A percentile compares a stretch with the other conserved stretches of the same genome.
These are phyloP conservation scores for Gymnoscelis rufifasciata DNA, from an alignment of 2,888 invertebrate genomes.

Conservation along the genomic window DNA sequence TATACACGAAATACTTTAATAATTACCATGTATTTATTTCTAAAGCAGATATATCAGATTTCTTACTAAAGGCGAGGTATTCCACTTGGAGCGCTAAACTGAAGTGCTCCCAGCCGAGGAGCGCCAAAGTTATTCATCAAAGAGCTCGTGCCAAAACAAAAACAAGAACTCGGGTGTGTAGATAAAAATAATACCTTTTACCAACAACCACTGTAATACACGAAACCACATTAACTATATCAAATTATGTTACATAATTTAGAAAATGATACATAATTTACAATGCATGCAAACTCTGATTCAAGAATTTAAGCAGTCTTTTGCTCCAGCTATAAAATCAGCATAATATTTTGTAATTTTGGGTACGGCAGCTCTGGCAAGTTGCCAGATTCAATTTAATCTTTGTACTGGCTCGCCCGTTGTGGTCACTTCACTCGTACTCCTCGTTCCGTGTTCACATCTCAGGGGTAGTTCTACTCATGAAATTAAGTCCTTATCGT, in stretches of 20 bases:
- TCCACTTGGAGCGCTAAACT: no score
- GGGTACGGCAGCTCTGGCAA: slow-evolving; percentile 52
- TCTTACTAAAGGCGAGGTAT: no score
- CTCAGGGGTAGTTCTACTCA: slow-evolving; percentile 37
- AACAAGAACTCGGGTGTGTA: no score
- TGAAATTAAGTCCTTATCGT: slow-evolving; percentile 49
- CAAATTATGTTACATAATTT: slow-evolving; percentile 22
- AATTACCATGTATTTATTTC: no score
- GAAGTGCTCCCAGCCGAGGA: no score
- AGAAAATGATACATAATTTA: slow-evolving; percentile 1
- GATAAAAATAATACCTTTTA: no score
- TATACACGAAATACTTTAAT: no score
- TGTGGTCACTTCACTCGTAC: slow-evolving; percentile 62
- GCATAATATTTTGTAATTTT: slow-evolving; percentile 69
- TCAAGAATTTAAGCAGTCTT: slow-evolving; percentile 24
- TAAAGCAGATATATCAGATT: no score
- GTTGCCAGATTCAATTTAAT: slow-evolving; percentile 68
- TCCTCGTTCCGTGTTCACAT: slow-evolving; percentile 43
- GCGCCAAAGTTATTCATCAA: no score
- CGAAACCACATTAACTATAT: no score
- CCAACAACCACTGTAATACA: no score
- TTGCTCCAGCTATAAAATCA: slow-evolving; percentile 50
- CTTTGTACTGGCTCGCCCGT: slow-evolving; percentile 56
- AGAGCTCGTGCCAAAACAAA: no score
- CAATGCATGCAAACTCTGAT: slow-evolving; percentile 9